A percentile compares a stretch with the other conserved stretches of the same genome.
phyloP scores from a whole-genome alignment of 2,797 vertebrate genomes.

The Hydrolagus colliei region DNA sequence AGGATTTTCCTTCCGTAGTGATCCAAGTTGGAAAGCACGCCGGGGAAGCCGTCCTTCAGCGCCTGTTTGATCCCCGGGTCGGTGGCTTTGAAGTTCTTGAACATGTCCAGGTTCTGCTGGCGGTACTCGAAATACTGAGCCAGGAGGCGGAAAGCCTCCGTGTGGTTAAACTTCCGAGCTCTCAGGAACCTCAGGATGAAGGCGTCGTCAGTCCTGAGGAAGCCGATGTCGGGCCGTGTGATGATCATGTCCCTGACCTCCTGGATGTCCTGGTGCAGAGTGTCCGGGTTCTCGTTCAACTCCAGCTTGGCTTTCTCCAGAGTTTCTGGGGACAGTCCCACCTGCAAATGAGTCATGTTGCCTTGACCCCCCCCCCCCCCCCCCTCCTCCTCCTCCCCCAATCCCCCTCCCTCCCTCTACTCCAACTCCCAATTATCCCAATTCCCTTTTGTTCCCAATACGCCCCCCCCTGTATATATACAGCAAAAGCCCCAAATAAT shows the following conservation, averaged over 20 bases:
- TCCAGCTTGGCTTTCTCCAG: constrained; percentile 96
- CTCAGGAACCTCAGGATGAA: constrained; percentile 93
- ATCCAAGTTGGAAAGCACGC: constrained; percentile 88
- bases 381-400: neutral
- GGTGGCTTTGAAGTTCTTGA: constrained; percentile 96
- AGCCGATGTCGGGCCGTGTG: constrained; percentile 94
- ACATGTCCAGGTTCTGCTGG: constrained; percentile 98
- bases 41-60: constrained; percentile 91
- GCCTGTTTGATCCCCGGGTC: constrained; percentile 97
- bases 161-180: constrained; percentile 96
- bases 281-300: constrained; percentile 93
- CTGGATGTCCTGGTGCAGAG: constrained; percentile 95
- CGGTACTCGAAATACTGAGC: constrained; percentile 96
- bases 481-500: too few species aligned
- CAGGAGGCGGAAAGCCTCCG: constrained; percentile 90
- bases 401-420: constrained; percentile 37
- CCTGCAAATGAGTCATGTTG: constrained; percentile 95
- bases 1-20: constrained; percentile 93
- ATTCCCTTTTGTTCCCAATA: constrained; percentile 35
- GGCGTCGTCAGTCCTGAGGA: constrained; percentile 92
- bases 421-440: constrained; percentile 18
- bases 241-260: constrained; percentile 98
- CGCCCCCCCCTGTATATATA: constrained; percentile 38
- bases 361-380: constrained; percentile 26
- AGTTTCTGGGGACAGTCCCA: constrained; percentile 93